Base-by-base conservation (phyloP, 2,113 vertebrate genomes). In the Misgurnus anguillicaudatus region DNA sequence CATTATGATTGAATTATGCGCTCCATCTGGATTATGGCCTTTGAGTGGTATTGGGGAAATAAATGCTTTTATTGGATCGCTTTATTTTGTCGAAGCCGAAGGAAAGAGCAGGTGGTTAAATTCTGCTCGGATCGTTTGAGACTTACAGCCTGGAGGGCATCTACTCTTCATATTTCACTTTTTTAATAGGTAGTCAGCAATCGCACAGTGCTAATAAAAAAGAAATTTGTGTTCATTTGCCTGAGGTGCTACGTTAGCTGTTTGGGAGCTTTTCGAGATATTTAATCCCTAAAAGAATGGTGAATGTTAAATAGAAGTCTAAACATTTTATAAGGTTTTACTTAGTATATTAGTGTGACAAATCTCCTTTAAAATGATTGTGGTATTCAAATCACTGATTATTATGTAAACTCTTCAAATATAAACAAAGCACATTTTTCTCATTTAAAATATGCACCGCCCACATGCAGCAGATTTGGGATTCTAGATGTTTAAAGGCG, bases 1-100 rank as follows among this genome's bases (percentile, higher is more conserved):
- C 39, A 31, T 6, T 61, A 70, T 41, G 48, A 75, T 14, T 75
- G 82, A 63, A 68, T 81, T 78, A 81, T 78, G 79, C 38, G 10
- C 48, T 55, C 24, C 79, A 78, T 62, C 69, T 81, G 83, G 63
- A 48, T 53, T 39, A 63, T 45, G 41, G 65, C 57, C 42, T 81
- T 63, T 78, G 53, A 63, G 73, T 45, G 38, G 19, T 58, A 19
- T 51, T 48, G 21, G 24, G 19, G 69, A 31, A 17, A 47, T 7
- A 38, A 45, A 39, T 61, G 45, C 61, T 62, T 73, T 80, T 63
- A 51, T 14, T 11, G 57, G 57, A 19, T 78, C 68, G 6, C 62
- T 21, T 57, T 69, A 53, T 31, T 67, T 41, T 80, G 41, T 47
- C 62, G 1, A 3, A 58, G 48, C 21, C 64, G 1, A 31, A 67